Evolutionary conservation across 1,140 invertebrate species (phyloP), one percentile per base, ranked within the genome.

Genomic region (Pararge aegeria): DNA sequence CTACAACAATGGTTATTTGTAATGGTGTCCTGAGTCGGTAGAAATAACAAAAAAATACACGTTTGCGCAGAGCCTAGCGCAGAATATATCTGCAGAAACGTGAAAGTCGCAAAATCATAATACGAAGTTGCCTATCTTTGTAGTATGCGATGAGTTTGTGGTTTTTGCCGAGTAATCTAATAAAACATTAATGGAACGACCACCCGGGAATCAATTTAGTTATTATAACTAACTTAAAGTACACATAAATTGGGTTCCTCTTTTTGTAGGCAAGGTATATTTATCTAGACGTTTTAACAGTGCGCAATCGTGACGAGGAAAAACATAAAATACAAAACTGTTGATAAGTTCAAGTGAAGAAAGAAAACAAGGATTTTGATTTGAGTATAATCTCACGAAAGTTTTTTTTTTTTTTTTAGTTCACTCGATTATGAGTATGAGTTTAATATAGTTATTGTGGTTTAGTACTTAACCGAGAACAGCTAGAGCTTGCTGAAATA

Each of bases 171-270:
- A 57, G 38, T 44, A 55, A 61, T 57, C 49, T 61, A 63, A 58
- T 61, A 58, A 65, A 57, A 51, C 55, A 42, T 38, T 68, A 62
- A 68, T 64, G 61, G 55, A 16, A 57, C 42, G 66, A 69, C 66
- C 66, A 69, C 66, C 66, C 53, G 59, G 52, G 66, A 62, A 60
- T 69, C 63, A 62, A 65, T 65, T 68, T 55, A 54, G 48, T 62
- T 30, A 62, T 19, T 59, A 34, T 12, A 20, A 44, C 12, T 46
- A 34, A 61, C 44, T 29, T 54, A 55, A 21, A 24, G 50, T 29
- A 16, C 50, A 60, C 46, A 46, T 10, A 37, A 59, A 54, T 50
- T 38, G 42, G 50, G 50, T 37, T 20, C 42, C 15, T 29, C 52
- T 60, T 40, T 53, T 60, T 10, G 30, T 10, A 12, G 10, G 5